Evolutionary conservation across 1,140 invertebrate species (phyloP).

Genomic region (Drosophila bifasciata): DNA sequence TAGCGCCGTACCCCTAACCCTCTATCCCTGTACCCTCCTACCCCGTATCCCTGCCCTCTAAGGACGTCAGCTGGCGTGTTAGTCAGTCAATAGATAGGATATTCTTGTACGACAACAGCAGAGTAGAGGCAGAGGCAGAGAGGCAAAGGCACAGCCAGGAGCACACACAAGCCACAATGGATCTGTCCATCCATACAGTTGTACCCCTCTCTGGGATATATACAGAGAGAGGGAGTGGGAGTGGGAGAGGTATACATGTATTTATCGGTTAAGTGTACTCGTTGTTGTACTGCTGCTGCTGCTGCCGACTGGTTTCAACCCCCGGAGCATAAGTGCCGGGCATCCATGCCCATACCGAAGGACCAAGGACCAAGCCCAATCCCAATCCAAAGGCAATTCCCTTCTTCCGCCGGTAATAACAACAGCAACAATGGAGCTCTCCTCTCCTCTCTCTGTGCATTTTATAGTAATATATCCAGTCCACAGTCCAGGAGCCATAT

Average conservation of each 20-base stretch:
- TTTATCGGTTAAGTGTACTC: slow-evolving; percentile 51
- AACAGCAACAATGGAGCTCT: slow-evolving; percentile 57
- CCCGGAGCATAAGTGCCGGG: slow-evolving; percentile 46
- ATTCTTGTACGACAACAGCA: slow-evolving; percentile 8
- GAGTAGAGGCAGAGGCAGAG: background rate
- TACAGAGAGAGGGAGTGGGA: no score
- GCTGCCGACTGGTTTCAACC: slow-evolving; percentile 37
- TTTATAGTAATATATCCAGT: slow-evolving; percentile 48
- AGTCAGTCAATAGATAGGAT: slow-evolving; percentile 70
- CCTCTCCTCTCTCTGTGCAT: slow-evolving; percentile 57
- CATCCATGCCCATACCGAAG: slow-evolving; percentile 17
- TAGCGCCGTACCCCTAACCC: slow-evolving; percentile 2
- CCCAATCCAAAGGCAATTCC: slow-evolving; percentile 62
- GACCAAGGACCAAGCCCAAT: background rate
- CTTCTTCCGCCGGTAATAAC: slow-evolving; percentile 71
- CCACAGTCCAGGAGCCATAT: background rate
- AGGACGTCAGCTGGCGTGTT: slow-evolving; percentile 69
- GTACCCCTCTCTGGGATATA: no score
- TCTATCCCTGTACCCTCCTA: background rate
- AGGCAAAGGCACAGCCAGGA: no score
- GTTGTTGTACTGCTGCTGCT: slow-evolving; percentile 5
- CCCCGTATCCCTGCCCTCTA: background rate
- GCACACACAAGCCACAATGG: slow-evolving; percentile 16
- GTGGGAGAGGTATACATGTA: no score
- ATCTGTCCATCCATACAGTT: slow-evolving; percentile 16